Conservation (phyloP, 2,797 vertebrate species). For the Myotis pilosus region DNA sequence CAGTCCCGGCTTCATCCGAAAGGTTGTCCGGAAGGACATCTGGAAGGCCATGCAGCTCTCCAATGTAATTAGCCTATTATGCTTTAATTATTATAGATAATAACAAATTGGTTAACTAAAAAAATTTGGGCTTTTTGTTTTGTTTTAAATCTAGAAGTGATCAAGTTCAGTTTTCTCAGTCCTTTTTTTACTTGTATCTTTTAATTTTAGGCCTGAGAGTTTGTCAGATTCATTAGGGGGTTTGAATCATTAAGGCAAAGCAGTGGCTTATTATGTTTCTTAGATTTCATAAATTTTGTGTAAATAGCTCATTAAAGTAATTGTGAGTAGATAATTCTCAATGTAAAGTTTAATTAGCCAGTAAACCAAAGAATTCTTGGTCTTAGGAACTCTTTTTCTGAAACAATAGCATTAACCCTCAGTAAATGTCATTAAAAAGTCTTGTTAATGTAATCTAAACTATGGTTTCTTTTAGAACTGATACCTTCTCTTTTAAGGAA, state of each 20-base stretch:
- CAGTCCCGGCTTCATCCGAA: no score
- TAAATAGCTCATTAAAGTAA: conserved; percentile 37
- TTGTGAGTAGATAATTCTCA: not conserved
- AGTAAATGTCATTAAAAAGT: conserved; percentile 13
- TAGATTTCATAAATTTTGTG: not conserved
- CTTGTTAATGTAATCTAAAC: not conserved
- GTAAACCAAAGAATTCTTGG: conserved; percentile 10
- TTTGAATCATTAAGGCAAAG: conserved; percentile 41
- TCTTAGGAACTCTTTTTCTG: conserved; percentile 19
- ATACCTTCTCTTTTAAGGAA: conserved; percentile 5
- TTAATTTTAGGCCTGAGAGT: not conserved
- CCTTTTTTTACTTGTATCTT: not conserved
- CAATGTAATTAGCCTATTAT: no score
- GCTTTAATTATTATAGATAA: not conserved
- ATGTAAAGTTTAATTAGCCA: conserved; percentile 26
- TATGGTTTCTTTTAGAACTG: not conserved
- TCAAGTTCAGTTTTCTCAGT: conserved; percentile 11
- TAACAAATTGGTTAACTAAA: conserved; percentile 33
- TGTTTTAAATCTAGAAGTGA: conserved; percentile 22
- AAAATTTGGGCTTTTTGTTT: not conserved
- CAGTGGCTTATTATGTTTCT: not conserved
- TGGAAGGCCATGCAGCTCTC: no score
- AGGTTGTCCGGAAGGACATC: no score
- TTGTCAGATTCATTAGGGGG: not conserved
- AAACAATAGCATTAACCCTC: not conserved